Evolutionary conservation across 64 coral and sea anemone genomes (phyloP).

Genomic region (Montipora sp.): DNA sequence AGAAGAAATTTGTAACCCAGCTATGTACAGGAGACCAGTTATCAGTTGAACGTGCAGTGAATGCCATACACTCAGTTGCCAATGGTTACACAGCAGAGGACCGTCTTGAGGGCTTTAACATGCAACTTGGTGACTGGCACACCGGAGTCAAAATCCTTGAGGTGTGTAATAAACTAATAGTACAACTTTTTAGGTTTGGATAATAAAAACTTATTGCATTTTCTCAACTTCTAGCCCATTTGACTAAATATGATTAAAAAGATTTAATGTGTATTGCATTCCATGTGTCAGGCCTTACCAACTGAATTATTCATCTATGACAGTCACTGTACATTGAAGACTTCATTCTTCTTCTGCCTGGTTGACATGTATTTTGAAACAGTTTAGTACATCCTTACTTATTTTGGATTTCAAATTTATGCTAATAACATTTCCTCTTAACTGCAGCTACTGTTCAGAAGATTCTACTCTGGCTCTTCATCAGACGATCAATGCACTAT

Average conservation of each 20-base stretch:
- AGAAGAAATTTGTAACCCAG: background rate
- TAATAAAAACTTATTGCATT: background rate
- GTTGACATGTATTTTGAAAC: background rate
- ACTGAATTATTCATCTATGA: no score
- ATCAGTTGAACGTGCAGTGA: background rate
- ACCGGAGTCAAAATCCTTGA: background rate
- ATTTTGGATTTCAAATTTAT: no score
- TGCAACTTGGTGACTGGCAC: constrained; percentile 2
- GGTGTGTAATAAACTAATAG: background rate
- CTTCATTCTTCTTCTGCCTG: background rate
- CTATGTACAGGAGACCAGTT: background rate
- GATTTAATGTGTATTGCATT: no score
- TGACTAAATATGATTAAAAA: background rate
- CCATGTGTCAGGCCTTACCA: no score
- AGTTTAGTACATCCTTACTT: no score
- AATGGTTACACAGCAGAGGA: background rate
- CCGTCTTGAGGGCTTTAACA: background rate
- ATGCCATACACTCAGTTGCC: background rate
- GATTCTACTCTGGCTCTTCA: constrained; percentile 36
- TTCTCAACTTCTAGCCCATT: background rate
- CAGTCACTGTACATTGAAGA: no score
- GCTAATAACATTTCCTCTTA: background rate
- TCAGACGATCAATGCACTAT: constrained; percentile 34
- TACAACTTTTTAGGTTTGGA: background rate
- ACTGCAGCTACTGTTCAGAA: constrained; percentile 34